Percentiles rank a stretch among this genome's conserved stretches.
Evolutionary conservation across 2,113 vertebrate species (phyloP).

Genomic region (Glaucidium brasilianum): DNA sequence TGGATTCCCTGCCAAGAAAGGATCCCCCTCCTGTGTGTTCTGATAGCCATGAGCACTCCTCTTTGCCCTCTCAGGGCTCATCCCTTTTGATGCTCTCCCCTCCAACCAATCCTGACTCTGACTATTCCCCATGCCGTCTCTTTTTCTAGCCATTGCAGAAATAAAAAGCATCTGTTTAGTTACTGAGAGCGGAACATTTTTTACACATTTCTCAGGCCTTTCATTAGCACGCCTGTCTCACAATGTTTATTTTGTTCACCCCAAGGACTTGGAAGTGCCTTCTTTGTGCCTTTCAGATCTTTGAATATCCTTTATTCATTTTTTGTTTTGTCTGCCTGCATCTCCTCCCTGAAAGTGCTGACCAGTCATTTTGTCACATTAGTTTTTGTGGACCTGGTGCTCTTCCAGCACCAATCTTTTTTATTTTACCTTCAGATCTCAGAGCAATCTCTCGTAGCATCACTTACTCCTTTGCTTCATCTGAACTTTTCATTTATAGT

Average conservation of each 20-base stretch:
- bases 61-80: not conserved
- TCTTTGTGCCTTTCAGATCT: not conserved
- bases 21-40: accelerated
- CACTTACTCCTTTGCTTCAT: not conserved
- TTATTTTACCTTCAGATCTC: not conserved
- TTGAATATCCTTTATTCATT: not conserved
- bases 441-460: not conserved
- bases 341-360: not conserved
- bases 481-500: not conserved
- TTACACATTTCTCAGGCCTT: not conserved
- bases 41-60: not conserved
- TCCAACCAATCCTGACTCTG: not conserved
- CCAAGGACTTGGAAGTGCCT: not conserved
- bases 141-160: not conserved
- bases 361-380: not conserved
- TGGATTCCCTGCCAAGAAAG: not conserved
- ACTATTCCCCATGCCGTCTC: not conserved
- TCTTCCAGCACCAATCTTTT: accelerated
- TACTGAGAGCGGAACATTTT: not conserved
- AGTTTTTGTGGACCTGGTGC: not conserved
- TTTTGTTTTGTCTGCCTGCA: not conserved
- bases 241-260: not conserved
- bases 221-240: not conserved
- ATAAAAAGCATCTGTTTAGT: not conserved
- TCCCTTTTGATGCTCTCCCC: accelerated